phyloP scores from a whole-genome alignment of 2,888 invertebrate species.

The Amiota mariae region DNA sequence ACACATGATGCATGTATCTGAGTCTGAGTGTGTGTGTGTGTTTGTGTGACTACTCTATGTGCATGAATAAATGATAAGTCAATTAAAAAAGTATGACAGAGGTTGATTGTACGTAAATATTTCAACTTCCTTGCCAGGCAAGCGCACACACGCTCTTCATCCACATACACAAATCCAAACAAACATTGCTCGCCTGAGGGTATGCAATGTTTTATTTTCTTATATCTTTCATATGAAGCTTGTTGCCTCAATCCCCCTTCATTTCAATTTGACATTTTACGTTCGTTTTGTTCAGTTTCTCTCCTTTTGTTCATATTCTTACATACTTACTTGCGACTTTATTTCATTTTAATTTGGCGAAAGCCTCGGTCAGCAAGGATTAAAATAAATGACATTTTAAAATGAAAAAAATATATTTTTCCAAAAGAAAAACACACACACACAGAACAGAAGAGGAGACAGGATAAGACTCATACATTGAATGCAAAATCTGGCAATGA shows the following conservation, averaged over 20 bases:
- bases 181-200: neutral
- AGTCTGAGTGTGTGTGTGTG: constrained; percentile 17
- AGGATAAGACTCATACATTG: neutral
- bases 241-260: neutral
- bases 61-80: constrained; percentile 70
- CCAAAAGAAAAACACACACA: too few relatives aligned
- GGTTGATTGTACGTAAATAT: constrained; percentile 65
- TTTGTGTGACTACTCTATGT: constrained; percentile 30
- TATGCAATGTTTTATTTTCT: neutral
- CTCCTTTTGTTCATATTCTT: neutral
- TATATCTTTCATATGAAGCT: neutral
- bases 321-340: constrained; percentile 2
- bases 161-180: neutral
- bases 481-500: neutral
- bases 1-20: constrained; percentile 14
- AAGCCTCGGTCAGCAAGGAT: neutral
- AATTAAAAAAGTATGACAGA: constrained; percentile 69
- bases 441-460: neutral
- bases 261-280: neutral
- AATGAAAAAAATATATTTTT: neutral
- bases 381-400: constrained; percentile 30
- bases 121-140: constrained; percentile 44
- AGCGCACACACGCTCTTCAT: too few relatives aligned
- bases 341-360: constrained; percentile 22
- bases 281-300: neutral